These are phyloP conservation scores for Caenorhabditis sulstoni DNA, from an alignment of 2,888 invertebrate genomes.

Conservation along the genomic window DNA sequence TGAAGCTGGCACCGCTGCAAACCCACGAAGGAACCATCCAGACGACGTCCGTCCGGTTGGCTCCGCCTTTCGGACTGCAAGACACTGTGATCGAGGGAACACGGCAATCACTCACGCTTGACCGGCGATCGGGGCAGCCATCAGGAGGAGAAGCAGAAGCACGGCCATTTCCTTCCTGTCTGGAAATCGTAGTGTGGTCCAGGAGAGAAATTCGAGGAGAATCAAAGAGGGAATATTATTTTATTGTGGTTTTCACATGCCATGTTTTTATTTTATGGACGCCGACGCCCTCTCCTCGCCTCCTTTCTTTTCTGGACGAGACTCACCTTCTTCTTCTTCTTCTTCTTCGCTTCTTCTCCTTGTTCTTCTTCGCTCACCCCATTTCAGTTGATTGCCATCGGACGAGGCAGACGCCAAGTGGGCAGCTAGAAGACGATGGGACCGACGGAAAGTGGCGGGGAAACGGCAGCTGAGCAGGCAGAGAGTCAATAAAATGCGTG, in stretches of 20 bases:
- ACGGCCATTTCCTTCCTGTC: background rate
- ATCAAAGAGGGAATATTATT: constrained; percentile 38
- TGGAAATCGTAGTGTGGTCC: constrained; percentile 7
- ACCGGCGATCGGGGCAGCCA: background rate
- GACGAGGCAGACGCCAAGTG: constrained; percentile 4
- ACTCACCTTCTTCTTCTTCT: constrained; percentile 28
- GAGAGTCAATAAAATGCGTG: constrained; percentile 18
- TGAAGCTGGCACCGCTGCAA: constrained; percentile 21
- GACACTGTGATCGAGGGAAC: background rate
- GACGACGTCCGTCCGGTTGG: constrained; percentile 39
- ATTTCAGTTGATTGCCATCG: constrained; percentile 57
- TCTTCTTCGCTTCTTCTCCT: constrained; percentile 1
- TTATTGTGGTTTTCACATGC: constrained; percentile 26
- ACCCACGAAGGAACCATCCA: constrained; percentile 59
- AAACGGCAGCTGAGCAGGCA: background rate
- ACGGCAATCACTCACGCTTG: background rate
- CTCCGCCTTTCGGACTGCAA: constrained; percentile 26
- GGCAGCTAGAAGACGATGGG: background rate
- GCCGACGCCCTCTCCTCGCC: constrained; percentile 25
- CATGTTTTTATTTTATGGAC: constrained; percentile 43
- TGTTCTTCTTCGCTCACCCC: constrained; percentile 31
- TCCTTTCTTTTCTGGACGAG: constrained; percentile 15
- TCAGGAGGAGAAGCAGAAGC: background rate
- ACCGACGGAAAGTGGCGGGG: too few relatives aligned
- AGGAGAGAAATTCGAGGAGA: constrained; percentile 1